These are phyloP conservation scores for Coturnix japonica DNA, from an alignment of 2,113 vertebrate genomes.

Conservation along the genomic window DNA sequence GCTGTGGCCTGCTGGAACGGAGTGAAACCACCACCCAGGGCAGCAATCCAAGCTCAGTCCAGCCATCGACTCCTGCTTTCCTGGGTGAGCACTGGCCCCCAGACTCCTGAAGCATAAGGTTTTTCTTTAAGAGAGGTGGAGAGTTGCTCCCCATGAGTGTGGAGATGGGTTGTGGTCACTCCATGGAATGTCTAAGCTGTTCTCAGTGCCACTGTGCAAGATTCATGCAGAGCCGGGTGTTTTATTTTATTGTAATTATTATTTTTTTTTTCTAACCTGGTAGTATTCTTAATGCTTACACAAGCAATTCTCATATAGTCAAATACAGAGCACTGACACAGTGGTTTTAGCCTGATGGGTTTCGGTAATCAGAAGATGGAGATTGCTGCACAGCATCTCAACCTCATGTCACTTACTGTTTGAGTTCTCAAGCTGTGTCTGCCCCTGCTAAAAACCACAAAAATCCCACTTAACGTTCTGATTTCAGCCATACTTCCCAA, in stretches of 20 bases:
- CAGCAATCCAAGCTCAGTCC: background rate
- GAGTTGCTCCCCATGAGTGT: background rate
- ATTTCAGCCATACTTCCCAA: background rate
- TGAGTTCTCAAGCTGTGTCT: background rate
- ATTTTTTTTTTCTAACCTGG: background rate
- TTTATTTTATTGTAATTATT: background rate
- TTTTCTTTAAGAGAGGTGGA: background rate
- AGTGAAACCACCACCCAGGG: background rate
- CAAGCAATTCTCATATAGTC: background rate
- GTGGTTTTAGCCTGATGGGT: fast-evolving
- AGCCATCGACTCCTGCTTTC: background rate
- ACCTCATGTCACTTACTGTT: background rate
- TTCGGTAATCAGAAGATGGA: background rate
- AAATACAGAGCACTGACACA: background rate
- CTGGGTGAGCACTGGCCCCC: background rate
- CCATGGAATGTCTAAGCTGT: fast-evolving
- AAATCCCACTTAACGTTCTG: background rate
- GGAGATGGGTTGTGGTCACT: background rate
- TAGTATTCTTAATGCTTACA: background rate
- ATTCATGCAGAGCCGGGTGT: fast-evolving
- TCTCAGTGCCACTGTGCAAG: fast-evolving
- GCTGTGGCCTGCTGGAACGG: background rate
- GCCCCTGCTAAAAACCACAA: background rate
- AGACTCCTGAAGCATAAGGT: background rate
- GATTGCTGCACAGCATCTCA: background rate